Evolutionary conservation across 2,113 vertebrate genomes (phyloP).

Genomic region (Mustela lutreola): DNA sequence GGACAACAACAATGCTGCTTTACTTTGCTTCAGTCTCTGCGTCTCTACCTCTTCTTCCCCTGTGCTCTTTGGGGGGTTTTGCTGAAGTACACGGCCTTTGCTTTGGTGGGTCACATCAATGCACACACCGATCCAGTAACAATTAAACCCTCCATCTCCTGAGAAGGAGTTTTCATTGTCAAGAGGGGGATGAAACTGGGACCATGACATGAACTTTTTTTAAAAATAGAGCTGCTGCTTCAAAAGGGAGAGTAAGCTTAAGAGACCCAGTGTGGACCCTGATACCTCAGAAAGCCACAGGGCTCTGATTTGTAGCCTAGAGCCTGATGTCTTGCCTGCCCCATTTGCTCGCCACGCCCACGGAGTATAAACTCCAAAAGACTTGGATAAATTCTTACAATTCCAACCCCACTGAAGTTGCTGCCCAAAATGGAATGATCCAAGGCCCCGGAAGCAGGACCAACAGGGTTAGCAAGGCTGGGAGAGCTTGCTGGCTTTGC

Average conservation of each 20-base stretch:
- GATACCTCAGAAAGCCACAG: neutral
- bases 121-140: neutral
- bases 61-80: slow-evolving; percentile 38
- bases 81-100: neutral
- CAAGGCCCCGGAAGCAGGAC: neutral
- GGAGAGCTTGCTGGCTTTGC: neutral
- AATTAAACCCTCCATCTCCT: slow-evolving; percentile 3
- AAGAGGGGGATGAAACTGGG: neutral
- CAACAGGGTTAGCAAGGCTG: neutral
- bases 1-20: neutral
- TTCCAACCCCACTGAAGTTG: slow-evolving; percentile 30
- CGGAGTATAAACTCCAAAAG: neutral
- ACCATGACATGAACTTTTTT: neutral
- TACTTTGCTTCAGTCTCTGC: neutral
- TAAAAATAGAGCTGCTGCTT: neutral
- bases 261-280: neutral
- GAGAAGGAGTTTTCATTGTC: slow-evolving; percentile 54
- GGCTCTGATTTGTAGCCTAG: neutral
- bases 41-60: slow-evolving; percentile 5
- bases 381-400: slow-evolving; percentile 48
- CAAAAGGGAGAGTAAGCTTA: neutral
- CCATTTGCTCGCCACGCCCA: slow-evolving; percentile 39
- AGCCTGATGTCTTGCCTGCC: neutral
- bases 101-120: slow-evolving; percentile 10
- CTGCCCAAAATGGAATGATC: slow-evolving; percentile 45